Conservation (phyloP, 53 echinoderm and acorn worm species). For the Astropecten irregularis region DNA sequence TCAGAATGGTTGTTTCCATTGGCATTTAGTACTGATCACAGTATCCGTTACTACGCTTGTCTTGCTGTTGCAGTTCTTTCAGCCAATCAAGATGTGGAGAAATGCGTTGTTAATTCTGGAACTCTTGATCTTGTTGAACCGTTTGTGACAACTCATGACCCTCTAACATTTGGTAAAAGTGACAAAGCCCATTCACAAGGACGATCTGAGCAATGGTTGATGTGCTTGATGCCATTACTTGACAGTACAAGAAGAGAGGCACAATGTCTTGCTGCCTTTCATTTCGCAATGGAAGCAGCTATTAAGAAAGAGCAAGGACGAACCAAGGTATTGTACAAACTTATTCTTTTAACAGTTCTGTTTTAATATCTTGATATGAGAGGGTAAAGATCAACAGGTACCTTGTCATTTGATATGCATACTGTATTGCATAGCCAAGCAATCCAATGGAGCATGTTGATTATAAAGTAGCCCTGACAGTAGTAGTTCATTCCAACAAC, state of each 20-base stretch:
- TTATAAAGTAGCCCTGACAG: no score
- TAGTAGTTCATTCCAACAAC: no score
- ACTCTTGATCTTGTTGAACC: slow-evolving; percentile 96
- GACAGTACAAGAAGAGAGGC: slow-evolving; percentile 90
- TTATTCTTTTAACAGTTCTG: neutral
- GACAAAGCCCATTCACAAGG: slow-evolving; percentile 98
- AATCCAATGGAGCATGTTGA: no score
- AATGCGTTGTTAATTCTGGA: slow-evolving; percentile 91
- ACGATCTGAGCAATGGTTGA: slow-evolving; percentile 85
- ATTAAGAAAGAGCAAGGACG: slow-evolving; percentile 94
- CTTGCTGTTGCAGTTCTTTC: slow-evolving; percentile 90
- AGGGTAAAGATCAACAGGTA: no score
- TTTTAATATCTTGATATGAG: no score
- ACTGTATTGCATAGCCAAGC: no score
- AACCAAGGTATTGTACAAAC: slow-evolving; percentile 72
- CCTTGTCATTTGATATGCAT: no score
- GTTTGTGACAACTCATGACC: slow-evolving; percentile 94
- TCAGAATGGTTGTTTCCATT: slow-evolving; percentile 97
- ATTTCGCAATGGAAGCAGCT: slow-evolving; percentile 98
- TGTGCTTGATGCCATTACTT: slow-evolving; percentile 82
- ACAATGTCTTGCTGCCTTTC: slow-evolving; percentile 94
- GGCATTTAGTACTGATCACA: slow-evolving; percentile 91
- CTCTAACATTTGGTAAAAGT: slow-evolving; percentile 91
- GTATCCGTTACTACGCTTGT: slow-evolving; percentile 95
- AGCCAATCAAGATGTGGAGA: slow-evolving; percentile 93